Conservation (phyloP, 2,888 invertebrate genomes). For the Hypselothyrea guttata region DNA sequence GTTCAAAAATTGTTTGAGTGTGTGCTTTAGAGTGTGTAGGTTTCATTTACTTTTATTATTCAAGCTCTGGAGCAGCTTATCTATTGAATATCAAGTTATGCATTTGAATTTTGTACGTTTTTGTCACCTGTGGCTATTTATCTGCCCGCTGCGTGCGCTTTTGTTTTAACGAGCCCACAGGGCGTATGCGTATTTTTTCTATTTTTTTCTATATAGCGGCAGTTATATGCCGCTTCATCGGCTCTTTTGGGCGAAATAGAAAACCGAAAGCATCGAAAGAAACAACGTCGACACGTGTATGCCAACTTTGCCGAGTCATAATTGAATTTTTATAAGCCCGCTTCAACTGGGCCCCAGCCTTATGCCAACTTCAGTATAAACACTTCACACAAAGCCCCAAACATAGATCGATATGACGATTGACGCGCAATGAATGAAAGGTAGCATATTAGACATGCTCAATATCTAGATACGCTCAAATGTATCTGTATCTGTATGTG, state of each 20-base stretch:
- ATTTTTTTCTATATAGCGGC: slow-evolving; percentile 11
- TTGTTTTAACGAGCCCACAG: slow-evolving; percentile 49
- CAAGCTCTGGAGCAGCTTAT: slow-evolving; percentile 61
- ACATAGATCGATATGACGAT: slow-evolving; percentile 4
- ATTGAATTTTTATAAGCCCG: slow-evolving; percentile 71
- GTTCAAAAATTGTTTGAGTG: slow-evolving; percentile 34
- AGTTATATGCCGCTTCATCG: slow-evolving; percentile 19
- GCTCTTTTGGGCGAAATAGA: slow-evolving; percentile 44
- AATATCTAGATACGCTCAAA: slow-evolving; percentile 8
- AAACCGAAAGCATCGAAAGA: slow-evolving; percentile 45
- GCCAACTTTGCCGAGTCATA: slow-evolving; percentile 70
- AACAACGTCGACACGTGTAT: slow-evolving; percentile 69
- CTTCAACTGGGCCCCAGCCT: slow-evolving; percentile 16
- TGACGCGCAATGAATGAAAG: slow-evolving; percentile 42
- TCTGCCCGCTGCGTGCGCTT: slow-evolving; percentile 40
- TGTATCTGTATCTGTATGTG: slow-evolving; percentile 12
- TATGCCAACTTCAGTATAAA: slow-evolving; percentile 20
- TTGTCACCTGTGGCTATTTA: slow-evolving; percentile 74
- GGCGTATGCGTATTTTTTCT: slow-evolving; percentile 34
- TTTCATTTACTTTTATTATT: slow-evolving; percentile 67
- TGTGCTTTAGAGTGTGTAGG: slow-evolving; percentile 39
- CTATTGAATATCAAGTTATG: slow-evolving; percentile 77
- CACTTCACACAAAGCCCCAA: slow-evolving; percentile 15
- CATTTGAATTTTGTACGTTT: slow-evolving; percentile 65
- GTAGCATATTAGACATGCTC: slow-evolving; percentile 37